phyloP scores from a whole-genome alignment of 2,797 vertebrate species.

The Takifugu rubripes region DNA sequence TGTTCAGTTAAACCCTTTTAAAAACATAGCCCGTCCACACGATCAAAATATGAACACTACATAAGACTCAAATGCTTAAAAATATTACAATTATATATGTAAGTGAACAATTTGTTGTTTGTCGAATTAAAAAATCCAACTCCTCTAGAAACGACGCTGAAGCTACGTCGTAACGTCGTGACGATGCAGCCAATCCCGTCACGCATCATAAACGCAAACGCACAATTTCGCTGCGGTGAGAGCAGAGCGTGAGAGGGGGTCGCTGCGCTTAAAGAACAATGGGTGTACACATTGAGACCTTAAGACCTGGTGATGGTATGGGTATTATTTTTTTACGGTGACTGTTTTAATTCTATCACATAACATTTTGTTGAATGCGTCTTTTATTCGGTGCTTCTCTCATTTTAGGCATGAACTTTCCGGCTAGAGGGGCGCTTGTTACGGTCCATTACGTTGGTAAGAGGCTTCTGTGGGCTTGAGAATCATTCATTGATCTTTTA shows the following conservation, averaged over 20 bases:
- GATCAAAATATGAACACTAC: too few species aligned
- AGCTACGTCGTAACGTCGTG: background rate
- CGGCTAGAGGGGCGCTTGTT: constrained; percentile 4
- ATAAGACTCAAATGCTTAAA: too few species aligned
- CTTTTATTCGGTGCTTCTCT: background rate
- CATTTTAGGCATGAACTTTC: constrained; percentile 31
- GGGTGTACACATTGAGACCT: constrained; percentile 45
- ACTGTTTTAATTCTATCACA: background rate
- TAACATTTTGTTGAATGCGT: background rate
- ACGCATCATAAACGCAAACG: background rate
- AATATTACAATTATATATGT: too few species aligned
- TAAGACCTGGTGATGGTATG: constrained; percentile 52
- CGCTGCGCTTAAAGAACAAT: constrained; percentile 47
- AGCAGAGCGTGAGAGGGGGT: background rate
- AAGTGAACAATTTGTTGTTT: too few species aligned
- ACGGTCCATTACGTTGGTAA: constrained; percentile 60
- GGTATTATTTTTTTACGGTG: fast-evolving
- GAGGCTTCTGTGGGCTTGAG: constrained; percentile 1
- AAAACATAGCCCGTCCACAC: too few species aligned
- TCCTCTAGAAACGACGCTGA: too few species aligned
- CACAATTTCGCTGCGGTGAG: too few species aligned
- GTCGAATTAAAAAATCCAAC: too few species aligned
- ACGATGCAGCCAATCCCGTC: constrained; percentile 34
- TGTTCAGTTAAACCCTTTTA: too few species aligned
- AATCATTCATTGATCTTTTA: background rate